Percentiles rank a stretch among this genome's conserved stretches.
phyloP scores from a whole-genome alignment of 2,113 vertebrate species.

The Hyla sarda region DNA sequence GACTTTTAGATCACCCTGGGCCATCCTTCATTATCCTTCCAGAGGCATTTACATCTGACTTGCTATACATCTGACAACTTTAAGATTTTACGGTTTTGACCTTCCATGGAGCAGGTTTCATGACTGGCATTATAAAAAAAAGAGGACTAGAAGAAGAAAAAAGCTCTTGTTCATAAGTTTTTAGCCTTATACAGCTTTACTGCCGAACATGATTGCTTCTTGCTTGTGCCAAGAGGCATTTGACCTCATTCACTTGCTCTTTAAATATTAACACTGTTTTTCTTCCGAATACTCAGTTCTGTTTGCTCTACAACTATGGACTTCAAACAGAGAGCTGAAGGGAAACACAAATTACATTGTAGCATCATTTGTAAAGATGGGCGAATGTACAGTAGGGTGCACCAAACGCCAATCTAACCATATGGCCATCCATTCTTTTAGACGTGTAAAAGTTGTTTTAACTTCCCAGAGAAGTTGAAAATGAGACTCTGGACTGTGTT shows the following conservation, averaged over 20 bases:
- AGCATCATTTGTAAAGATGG: too few species aligned
- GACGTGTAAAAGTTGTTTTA: too few species aligned
- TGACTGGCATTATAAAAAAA: slow-evolving; percentile 21
- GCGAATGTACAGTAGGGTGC: too few species aligned
- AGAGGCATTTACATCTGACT: slow-evolving; percentile 1
- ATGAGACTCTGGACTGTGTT: neutral
- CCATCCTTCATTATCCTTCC: slow-evolving; percentile 28
- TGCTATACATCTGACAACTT: neutral
- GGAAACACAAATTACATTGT: too few species aligned
- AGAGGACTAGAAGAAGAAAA: neutral
- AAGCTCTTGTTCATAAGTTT: neutral
- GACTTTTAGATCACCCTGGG: slow-evolving; percentile 7
- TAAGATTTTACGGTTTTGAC: slow-evolving; percentile 20
- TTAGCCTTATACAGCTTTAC: neutral
- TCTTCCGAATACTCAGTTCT: neutral
- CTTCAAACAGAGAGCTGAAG: too few species aligned
- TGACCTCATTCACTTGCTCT: slow-evolving; percentile 10
- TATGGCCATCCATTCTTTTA: too few species aligned
- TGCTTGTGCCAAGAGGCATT: slow-evolving; percentile 12
- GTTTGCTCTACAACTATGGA: neutral
- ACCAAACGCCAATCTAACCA: too few species aligned
- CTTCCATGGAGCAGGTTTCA: slow-evolving; percentile 15
- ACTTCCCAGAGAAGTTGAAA: too few species aligned
- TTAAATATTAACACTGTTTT: slow-evolving; percentile 14
- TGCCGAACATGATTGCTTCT: slow-evolving; percentile 19